Conservation (phyloP, 2,113 vertebrate species). For the Oxyruncus cristatus region DNA sequence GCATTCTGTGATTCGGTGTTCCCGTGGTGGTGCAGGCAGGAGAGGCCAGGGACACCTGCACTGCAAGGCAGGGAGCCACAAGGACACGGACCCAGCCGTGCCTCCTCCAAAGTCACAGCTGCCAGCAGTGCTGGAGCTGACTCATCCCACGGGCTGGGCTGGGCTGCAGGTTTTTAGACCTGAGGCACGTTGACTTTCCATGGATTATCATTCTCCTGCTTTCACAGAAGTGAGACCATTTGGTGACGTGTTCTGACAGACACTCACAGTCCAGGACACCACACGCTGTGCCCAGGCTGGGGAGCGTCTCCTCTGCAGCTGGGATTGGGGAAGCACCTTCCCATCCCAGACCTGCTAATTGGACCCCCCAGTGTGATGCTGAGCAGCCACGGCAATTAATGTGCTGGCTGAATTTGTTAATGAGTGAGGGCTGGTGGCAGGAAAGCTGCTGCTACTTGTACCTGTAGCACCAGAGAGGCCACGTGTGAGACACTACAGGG, state of each 20-base stretch:
- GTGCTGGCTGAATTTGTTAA: neutral
- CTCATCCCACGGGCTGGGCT: neutral
- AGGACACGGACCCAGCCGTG: neutral
- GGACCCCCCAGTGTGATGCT: neutral
- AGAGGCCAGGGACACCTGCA: neutral
- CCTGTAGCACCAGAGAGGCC: neutral
- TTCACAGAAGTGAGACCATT: neutral
- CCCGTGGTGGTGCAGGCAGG: neutral
- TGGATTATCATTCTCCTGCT: neutral
- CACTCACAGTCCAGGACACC: neutral
- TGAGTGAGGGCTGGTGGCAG: neutral
- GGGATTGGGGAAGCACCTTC: neutral
- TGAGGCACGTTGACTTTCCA: neutral
- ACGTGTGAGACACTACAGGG: rapidly evolving
- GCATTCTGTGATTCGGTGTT: neutral
- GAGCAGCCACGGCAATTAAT: neutral
- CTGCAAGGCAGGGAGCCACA: neutral
- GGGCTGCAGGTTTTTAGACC: neutral
- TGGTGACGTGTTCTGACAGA: rapidly evolving
- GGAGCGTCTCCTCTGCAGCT: rapidly evolving
- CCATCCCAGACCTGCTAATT: no score
- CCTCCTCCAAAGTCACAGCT: neutral
- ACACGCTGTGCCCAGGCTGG: rapidly evolving
- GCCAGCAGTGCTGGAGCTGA: neutral
- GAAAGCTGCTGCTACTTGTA: neutral